A percentile compares a stretch with the other conserved stretches of the same genome.
Conservation (phyloP, 2,797 vertebrate species). For the Adelosebastes latens region DNA sequence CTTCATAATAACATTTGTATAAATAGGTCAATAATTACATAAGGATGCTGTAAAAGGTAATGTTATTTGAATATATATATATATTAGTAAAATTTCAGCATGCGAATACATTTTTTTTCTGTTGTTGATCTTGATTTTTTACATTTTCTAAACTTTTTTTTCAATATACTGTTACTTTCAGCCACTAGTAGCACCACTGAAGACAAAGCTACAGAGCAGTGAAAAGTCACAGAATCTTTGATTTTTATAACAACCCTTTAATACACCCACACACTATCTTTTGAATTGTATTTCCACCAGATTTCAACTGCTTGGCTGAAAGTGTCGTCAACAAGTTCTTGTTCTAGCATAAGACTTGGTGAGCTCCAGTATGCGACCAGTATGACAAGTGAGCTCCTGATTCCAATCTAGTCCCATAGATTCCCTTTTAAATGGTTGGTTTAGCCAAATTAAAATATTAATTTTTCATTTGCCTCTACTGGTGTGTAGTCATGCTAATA, state of each 20-base stretch:
- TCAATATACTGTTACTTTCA: background rate
- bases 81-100: background rate
- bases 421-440: background rate
- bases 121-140: background rate
- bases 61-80: background rate
- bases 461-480: background rate
- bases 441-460: background rate
- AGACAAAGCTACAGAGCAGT: background rate
- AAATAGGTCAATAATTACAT: slow-evolving; percentile 3
- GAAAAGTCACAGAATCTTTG: background rate
- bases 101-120: background rate
- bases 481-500: too few relatives aligned
- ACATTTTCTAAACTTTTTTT: background rate
- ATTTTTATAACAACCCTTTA: background rate
- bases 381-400: background rate
- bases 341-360: background rate
- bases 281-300: background rate
- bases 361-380: background rate
- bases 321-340: background rate
- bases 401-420: background rate
- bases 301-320: background rate
- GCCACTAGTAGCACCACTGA: background rate
- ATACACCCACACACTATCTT: background rate
- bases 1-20: background rate
- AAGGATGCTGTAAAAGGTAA: background rate